Percentiles rank a stretch among this genome's conserved stretches.
Conservation (phyloP, 2,113 vertebrate species). For the Mobula birostris region DNA sequence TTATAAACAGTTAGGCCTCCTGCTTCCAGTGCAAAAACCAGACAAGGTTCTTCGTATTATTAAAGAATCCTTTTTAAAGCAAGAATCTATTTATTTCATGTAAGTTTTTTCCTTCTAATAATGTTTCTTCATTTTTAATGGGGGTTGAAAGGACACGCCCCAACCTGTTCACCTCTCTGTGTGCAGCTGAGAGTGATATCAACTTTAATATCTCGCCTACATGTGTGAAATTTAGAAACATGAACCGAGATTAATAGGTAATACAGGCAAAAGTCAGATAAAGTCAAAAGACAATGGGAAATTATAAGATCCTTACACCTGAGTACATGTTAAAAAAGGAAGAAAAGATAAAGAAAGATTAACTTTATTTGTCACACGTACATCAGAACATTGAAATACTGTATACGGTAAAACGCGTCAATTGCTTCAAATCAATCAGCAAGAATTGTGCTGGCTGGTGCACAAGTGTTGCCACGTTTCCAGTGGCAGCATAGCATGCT, state of each 20-base stretch:
- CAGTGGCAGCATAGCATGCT: no score
- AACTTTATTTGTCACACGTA: no score
- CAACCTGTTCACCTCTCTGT: neutral
- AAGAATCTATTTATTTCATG: constrained; percentile 29
- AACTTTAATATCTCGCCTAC: constrained; percentile 27
- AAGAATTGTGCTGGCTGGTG: no score
- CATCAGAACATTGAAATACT: no score
- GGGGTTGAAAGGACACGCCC: neutral
- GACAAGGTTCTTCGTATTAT: constrained; percentile 24
- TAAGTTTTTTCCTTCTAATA: constrained; percentile 27
- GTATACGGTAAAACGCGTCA: no score
- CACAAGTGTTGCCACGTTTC: no score
- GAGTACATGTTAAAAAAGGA: neutral
- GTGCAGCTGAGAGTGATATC: neutral
- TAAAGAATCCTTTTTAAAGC: constrained; percentile 26
- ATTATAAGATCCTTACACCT: neutral
- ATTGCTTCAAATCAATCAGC: no score
- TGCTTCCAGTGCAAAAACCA: constrained; percentile 8
- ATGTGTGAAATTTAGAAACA: constrained; percentile 14
- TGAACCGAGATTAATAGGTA: neutral
- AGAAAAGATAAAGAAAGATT: neutral
- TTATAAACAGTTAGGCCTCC: constrained; percentile 60
- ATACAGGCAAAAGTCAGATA: constrained; percentile 8
- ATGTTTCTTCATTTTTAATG: constrained; percentile 5
- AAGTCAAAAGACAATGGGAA: neutral